Evolutionary conservation across 1,140 invertebrate species (phyloP).

Genomic region (Drosophila triauraria): DNA sequence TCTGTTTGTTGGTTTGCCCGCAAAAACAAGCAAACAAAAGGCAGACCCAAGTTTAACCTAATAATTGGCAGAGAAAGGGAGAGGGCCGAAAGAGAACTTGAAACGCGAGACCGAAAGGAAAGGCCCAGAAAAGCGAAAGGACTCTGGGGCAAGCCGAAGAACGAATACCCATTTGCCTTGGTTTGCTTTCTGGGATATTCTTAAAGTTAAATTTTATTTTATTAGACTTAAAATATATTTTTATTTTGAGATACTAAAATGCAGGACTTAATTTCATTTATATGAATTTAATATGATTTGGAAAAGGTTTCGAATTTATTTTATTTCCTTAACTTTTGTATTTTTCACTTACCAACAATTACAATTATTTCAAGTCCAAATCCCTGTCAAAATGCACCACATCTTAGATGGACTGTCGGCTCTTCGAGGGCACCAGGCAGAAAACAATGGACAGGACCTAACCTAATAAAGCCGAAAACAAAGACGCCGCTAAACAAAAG

Average conservation of each 20-base stretch:
- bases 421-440: conserved; percentile 5
- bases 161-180: background rate
- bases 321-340: background rate
- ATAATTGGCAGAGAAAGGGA: conserved; percentile 46
- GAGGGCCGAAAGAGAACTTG: background rate
- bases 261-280: background rate
- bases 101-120: conserved; percentile 16
- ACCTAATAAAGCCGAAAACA: conserved; percentile 83
- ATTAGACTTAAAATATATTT: no score
- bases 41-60: conserved; percentile 53
- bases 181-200: background rate
- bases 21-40: conserved; percentile 48
- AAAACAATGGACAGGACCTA: conserved; percentile 58
- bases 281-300: no score
- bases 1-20: conserved; percentile 32
- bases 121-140: conserved; percentile 20
- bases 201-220: background rate
- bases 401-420: conserved; percentile 5
- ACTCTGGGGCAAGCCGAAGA: conserved; percentile 9
- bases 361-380: background rate
- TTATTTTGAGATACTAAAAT: no score
- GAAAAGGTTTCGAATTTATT: no score
- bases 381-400: background rate
- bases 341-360: background rate
- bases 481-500: conserved; percentile 77